Base-by-base conservation (phyloP, 2,888 invertebrate species). In the Molanna angustata region DNA sequence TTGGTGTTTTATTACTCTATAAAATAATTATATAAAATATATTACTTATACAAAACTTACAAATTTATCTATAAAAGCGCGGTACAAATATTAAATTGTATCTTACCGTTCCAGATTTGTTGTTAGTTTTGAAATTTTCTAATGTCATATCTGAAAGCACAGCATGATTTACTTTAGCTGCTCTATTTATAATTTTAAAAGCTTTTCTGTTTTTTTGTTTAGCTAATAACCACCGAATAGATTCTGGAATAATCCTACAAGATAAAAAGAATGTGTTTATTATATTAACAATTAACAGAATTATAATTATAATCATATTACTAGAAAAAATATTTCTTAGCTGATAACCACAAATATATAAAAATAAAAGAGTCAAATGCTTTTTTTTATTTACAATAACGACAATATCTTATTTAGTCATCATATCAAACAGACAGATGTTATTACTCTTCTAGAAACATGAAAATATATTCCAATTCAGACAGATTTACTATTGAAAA, bases 201-300 rank as follows among this genome's bases (percentile, higher is more conserved):
- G 84, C 84, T 62, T 78, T 73, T 39, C 71, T 67, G 31, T 73
- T 72, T 56, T 76, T 69, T 35, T 78, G 71, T 37, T 80, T 78
- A 0, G 82, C 80, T 49, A 84, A 66, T 14, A 85, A 67, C 85
- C 85, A 85, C 58, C 85, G 69, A 1, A 84, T 80, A 0, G 83
- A 85, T 66, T 85, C 85, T 1, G 84, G 84, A 17, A 84, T 72
- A 20, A 78, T 64, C 72, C 79, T 79, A 57, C 17, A 63, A 63
- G 16, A 14, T 32, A 32, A 11, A 13, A 21, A 33, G 17, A 39
- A 16, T 27, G 9, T n/a, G n/a, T n/a, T n/a, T n/a, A n/a, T 33
- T 33, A 6, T 11, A 33, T 33, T 11, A 33, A 33, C 14, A 3
- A 13, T 3, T 33, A 3, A n/a, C 33, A 33, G 3, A 3, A 33